Conservation (phyloP, 2,888 invertebrate species). For the Conus canariensis region DNA sequence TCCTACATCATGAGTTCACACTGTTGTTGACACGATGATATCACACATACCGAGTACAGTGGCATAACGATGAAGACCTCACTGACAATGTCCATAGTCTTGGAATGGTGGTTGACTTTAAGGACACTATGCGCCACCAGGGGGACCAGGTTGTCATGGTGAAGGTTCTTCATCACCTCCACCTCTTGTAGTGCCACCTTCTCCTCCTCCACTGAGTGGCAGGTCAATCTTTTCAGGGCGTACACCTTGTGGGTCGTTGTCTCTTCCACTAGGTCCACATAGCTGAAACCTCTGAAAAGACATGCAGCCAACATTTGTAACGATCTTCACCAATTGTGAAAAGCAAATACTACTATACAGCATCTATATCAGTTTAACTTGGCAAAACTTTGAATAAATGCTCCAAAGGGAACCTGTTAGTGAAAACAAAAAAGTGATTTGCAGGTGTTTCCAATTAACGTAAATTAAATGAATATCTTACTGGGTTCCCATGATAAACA, state of each 20-base stretch:
- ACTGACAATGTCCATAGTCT: constrained; percentile 81
- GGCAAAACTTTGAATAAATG: neutral
- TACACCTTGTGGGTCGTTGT: constrained; percentile 83
- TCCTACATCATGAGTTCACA: too few relatives aligned
- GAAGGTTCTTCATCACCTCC: constrained; percentile 85
- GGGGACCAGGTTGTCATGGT: constrained; percentile 87
- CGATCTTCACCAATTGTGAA: neutral
- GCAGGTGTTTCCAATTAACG: too few relatives aligned
- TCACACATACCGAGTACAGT: constrained; percentile 83
- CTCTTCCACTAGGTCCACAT: constrained; percentile 88
- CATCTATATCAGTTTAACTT: neutral
- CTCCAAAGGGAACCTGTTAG: neutral
- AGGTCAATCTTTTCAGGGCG: constrained; percentile 90
- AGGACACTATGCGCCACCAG: constrained; percentile 85
- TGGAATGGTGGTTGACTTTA: constrained; percentile 74
- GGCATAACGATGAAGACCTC: constrained; percentile 88
- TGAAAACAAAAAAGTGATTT: too few relatives aligned
- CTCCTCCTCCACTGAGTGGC: constrained; percentile 89
- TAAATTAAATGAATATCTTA: too few relatives aligned
- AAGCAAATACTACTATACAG: neutral
- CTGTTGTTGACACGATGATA: too few relatives aligned
- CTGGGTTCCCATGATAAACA: too few relatives aligned
- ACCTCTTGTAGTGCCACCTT: constrained; percentile 86
- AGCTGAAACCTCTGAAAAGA: constrained; percentile 87
- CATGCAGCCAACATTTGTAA: too few relatives aligned